These are phyloP conservation scores for Streptopelia turtur DNA, from an alignment of 2,797 vertebrate species.

Conservation along the genomic window DNA sequence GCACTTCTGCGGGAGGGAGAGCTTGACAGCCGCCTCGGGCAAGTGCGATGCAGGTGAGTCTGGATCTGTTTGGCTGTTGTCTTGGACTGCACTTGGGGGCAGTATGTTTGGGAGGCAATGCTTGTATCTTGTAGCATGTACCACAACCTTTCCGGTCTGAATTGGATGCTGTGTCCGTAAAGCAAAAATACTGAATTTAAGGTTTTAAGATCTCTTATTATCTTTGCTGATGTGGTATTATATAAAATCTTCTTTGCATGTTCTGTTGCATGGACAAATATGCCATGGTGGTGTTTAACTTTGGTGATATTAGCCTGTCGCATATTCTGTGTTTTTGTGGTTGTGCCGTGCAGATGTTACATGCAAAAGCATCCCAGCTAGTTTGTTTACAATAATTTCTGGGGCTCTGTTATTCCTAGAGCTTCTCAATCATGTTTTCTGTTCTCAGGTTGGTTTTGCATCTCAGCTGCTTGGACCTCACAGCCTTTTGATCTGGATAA, in stretches of 20 bases:
- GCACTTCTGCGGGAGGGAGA: constrained; percentile 91
- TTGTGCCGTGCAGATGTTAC: background rate
- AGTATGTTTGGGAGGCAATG: fast-evolving
- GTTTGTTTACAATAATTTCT: background rate
- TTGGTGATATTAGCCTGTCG: too few relatives aligned
- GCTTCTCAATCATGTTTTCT: background rate
- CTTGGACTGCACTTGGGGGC: background rate
- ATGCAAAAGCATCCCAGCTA: background rate
- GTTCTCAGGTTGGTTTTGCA: constrained; percentile 91
- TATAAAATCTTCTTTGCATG: background rate
- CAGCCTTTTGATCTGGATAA: constrained; percentile 95
- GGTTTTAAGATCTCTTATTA: background rate
- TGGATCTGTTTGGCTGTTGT: background rate
- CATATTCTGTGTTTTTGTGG: too few relatives aligned
- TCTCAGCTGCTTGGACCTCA: constrained; percentile 92
- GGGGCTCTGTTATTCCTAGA: background rate
- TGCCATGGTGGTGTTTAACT: background rate
- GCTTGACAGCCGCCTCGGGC: constrained; percentile 86
- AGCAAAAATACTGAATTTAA: background rate
- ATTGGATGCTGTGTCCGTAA: background rate
- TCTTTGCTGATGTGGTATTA: background rate
- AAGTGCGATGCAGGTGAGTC: constrained; percentile 89
- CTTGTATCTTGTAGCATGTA: background rate
- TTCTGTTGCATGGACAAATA: background rate
- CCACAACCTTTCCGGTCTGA: background rate